Percentiles rank a stretch among this genome's conserved stretches.
phyloP scores from a whole-genome alignment of 2,888 invertebrate genomes.

The Exephanes ischioxanthus region DNA sequence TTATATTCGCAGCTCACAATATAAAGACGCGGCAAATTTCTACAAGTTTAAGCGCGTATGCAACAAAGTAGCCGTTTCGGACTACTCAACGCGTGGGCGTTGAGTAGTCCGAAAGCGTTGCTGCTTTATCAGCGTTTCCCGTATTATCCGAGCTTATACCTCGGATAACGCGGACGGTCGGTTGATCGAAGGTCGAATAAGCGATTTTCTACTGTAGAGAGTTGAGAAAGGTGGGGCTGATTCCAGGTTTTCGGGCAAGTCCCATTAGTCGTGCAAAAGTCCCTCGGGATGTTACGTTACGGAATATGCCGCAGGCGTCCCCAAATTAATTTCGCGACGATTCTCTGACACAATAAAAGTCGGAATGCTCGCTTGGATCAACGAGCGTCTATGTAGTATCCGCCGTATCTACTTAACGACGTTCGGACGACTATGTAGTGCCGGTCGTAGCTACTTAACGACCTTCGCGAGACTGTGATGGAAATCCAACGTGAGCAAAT shows the following conservation, averaged over 20 bases:
- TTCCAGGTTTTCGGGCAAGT: background rate
- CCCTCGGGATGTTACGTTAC: background rate
- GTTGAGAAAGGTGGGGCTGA: background rate
- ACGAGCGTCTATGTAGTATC: background rate
- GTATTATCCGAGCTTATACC: too few species aligned
- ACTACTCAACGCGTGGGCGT: too few species aligned
- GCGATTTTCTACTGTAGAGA: background rate
- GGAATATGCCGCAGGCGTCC: background rate
- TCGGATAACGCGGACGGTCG: too few species aligned
- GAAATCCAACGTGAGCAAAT: slow-evolving; percentile 9
- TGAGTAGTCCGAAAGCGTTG: too few species aligned
- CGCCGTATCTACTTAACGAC: slow-evolving; percentile 34
- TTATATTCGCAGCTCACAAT: too few species aligned
- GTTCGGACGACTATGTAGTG: background rate
- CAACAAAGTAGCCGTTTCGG: too few species aligned
- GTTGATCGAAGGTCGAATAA: too few species aligned
- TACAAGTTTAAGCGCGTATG: too few species aligned
- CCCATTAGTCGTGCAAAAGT: background rate
- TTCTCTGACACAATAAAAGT: slow-evolving; percentile 2
- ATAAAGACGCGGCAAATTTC: too few species aligned
- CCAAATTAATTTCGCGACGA: background rate
- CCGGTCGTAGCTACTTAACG: slow-evolving; percentile 35
- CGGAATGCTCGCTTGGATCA: background rate
- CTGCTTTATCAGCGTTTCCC: too few species aligned
- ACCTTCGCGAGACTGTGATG: slow-evolving; percentile 7